These are phyloP conservation scores for Indicator maculatus DNA, from an alignment of 2,113 vertebrate species.

Conservation along the genomic window DNA sequence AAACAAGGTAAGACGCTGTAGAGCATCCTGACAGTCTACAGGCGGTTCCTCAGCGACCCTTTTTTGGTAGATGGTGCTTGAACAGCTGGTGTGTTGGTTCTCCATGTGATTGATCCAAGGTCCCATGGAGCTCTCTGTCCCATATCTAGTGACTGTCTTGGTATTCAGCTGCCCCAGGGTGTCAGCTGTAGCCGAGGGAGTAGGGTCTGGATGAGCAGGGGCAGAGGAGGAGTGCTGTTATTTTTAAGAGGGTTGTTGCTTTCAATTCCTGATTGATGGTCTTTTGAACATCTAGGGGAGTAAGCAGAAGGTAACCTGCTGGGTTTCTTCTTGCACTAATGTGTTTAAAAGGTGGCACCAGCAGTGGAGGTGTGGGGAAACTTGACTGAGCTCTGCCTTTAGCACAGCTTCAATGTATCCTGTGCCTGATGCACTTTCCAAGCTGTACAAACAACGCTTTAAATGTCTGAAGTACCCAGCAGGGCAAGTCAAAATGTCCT, in stretches of 20 bases:
- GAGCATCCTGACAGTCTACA: background rate
- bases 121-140: background rate
- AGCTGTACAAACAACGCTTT: slow-evolving; percentile 34
- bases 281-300: background rate
- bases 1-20: background rate
- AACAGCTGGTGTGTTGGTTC: background rate
- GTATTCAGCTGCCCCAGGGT: fast-evolving
- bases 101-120: fast-evolving
- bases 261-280: background rate
- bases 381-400: slow-evolving; percentile 6
- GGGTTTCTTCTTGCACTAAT: slow-evolving; percentile 12
- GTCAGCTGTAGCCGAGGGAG: background rate
- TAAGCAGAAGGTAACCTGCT: slow-evolving; percentile 30
- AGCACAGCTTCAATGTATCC: background rate
- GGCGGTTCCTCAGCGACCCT: fast-evolving
- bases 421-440: slow-evolving; percentile 24
- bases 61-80: background rate
- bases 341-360: slow-evolving; percentile 33
- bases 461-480: slow-evolving; percentile 41
- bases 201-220: background rate
- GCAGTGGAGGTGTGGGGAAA: background rate
- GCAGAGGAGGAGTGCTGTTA: background rate
- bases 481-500: slow-evolving; percentile 45
- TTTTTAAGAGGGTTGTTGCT: background rate
- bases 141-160: fast-evolving